Percentiles rank a stretch among this genome's conserved stretches.
These are phyloP conservation scores for Epinotia bilunana DNA, from an alignment of 2,888 invertebrate species.

Conservation along the genomic window DNA sequence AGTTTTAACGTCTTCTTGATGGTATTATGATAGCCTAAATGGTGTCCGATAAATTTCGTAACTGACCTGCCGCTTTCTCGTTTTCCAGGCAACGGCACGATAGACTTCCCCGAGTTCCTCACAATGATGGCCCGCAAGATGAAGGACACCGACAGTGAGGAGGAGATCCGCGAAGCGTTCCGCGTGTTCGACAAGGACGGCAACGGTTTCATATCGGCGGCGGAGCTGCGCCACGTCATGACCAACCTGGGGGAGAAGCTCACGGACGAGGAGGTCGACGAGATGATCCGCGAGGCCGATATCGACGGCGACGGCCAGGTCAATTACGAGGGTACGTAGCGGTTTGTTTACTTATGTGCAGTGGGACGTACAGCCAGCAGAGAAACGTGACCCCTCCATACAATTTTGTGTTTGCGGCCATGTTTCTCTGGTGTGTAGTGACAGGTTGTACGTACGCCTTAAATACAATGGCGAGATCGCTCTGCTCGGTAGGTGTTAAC, in stretches of 20 bases:
- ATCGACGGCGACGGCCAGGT: slow-evolving; percentile 99
- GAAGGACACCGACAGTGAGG: slow-evolving; percentile 99
- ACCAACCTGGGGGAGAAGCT: slow-evolving; percentile 99
- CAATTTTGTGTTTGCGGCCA: no score
- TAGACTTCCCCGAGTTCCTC: slow-evolving; percentile 99
- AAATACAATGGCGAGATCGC: no score
- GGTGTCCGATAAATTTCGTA: not conserved
- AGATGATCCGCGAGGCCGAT: slow-evolving; percentile 99
- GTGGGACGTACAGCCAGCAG: not conserved
- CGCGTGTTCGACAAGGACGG: slow-evolving; percentile 99
- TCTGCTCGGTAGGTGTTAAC: no score
- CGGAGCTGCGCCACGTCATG: slow-evolving; percentile 99
- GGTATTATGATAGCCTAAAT: not conserved
- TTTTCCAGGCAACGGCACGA: slow-evolving; percentile 97
- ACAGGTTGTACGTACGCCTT: no score
- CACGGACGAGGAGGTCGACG: slow-evolving; percentile 99
- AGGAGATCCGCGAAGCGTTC: slow-evolving; percentile 99
- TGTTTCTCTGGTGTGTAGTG: no score
- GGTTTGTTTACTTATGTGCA: not conserved
- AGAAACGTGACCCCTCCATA: no score
- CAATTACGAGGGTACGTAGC: slow-evolving; percentile 94
- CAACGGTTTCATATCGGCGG: slow-evolving; percentile 99
- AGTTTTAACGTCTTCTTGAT: no score
- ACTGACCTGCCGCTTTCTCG: not conserved
- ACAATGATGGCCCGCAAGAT: slow-evolving; percentile 99